Evolutionary conservation across 2,888 invertebrate genomes (phyloP), one percentile per base, ranked within the genome.

Genomic region (Rhamnusium bicolor): DNA sequence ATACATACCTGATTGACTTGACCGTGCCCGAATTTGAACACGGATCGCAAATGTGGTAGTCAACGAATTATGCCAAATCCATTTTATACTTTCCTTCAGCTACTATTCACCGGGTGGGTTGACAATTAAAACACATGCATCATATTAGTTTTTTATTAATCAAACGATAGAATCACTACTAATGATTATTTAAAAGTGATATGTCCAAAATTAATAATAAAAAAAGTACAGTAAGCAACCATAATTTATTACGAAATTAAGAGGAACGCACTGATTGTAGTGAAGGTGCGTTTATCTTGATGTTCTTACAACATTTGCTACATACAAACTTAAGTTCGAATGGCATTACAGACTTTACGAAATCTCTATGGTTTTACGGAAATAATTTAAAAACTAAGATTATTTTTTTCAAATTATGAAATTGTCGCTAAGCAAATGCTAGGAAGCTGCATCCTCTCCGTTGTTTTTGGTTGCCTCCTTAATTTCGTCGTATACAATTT

Each of bases 401-500:
- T n/a, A 40, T 40, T 2, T n/a, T 40, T 40, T n/a, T n/a, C 40
- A n/a, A 12, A 2, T n/a, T n/a, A 56, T 27, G 2, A 56, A 27
- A 27, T 27, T 27, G n/a, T 14, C n/a, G 2, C 14, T 4, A 4
- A 63, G 47, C n/a, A 24, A 73, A 65, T 65, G 62, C 63, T 69
- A 71, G 29, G 56, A 56, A 8, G 40, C 24, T 12, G 65, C 19
- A 29, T 40, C 67, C n/a, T 63, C 56, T 32, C 32, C 29, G 18
- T 40, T 51, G 47, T 40, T 62, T 46, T 60, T 67, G 5, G 53
- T 40, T 54, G 66, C 74, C 16, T 74, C 73, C 62, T 78, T 81
- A 19, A 79, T 80, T 67, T 82, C 80, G 56, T 81, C 82, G 63
- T 82, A 84, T 32, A 82, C 80, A n/a, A 84, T 80, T 77, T 84